Percentiles rank a stretch among this genome's conserved stretches.
Conservation (phyloP, 1,140 invertebrate species). For the Melitaea cinxia region DNA sequence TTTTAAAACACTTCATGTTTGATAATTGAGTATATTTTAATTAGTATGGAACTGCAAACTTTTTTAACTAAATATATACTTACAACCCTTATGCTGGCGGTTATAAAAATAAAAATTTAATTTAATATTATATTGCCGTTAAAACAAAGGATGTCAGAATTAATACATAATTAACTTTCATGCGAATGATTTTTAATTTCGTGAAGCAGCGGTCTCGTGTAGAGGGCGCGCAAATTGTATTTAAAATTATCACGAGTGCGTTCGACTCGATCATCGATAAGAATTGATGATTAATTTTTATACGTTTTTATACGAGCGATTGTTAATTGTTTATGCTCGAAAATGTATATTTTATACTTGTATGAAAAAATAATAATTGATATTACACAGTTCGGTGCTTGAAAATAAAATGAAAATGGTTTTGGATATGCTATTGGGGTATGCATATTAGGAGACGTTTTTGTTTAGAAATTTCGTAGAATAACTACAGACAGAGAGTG, state of each 20-base stretch:
- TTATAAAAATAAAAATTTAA: background rate
- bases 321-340: background rate
- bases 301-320: background rate
- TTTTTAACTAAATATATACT: too few relatives aligned
- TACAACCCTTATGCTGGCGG: too few relatives aligned
- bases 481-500: too few relatives aligned
- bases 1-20: too few relatives aligned
- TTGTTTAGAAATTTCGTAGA: too few relatives aligned
- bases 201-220: slow-evolving; percentile 11
- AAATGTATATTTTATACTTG: background rate
- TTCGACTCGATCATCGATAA: slow-evolving; percentile 5
- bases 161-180: slow-evolving; percentile 22
- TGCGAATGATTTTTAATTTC: slow-evolving; percentile 20
- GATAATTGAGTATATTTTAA: too few relatives aligned
- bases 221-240: slow-evolving; percentile 5
- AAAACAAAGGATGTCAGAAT: slow-evolving; percentile 17
- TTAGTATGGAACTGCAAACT: too few relatives aligned
- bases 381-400: too few relatives aligned
- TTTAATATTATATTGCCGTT: slow-evolving; percentile 10
- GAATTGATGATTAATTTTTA: background rate
- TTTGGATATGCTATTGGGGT: too few relatives aligned
- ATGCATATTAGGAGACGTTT: too few relatives aligned
- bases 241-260: slow-evolving; percentile 14
- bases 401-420: too few relatives aligned
- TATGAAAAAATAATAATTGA: too few relatives aligned